These are phyloP conservation scores for Archocentrus centrarchus DNA, from an alignment of 2,113 vertebrate species.

Conservation along the genomic window DNA sequence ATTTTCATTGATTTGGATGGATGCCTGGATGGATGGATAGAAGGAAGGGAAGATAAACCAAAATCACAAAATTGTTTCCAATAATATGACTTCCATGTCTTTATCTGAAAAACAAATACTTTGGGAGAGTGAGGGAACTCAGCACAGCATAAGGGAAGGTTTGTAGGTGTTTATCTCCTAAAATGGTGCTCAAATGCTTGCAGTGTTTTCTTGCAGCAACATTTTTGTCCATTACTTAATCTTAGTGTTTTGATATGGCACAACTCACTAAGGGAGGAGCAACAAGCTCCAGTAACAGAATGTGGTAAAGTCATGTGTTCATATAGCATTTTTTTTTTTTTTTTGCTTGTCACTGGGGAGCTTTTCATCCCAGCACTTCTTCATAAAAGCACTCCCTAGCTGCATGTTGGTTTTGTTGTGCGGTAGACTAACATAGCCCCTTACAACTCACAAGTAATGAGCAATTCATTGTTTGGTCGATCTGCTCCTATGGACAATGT, in stretches of 20 bases:
- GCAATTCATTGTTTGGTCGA: neutral
- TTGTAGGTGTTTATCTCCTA: neutral
- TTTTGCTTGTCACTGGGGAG: too few species aligned
- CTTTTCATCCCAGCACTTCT: too few species aligned
- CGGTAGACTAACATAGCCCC: neutral
- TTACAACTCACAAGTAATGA: neutral
- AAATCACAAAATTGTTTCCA: neutral
- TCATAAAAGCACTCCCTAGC: neutral
- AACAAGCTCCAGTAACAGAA: constrained; percentile 8
- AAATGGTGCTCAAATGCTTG: neutral
- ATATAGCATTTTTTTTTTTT: too few species aligned
- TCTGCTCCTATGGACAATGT: neutral
- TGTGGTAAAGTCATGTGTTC: neutral
- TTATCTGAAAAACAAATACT: constrained; percentile 7
- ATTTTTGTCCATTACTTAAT: neutral
- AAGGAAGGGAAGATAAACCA: constrained; percentile 15
- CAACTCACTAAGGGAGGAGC: neutral
- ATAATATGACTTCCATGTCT: neutral
- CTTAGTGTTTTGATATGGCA: constrained; percentile 5
- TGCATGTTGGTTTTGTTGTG: neutral
- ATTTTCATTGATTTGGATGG: constrained; percentile 26
- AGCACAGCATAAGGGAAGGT: neutral
- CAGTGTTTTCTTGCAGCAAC: neutral
- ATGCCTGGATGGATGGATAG: neutral
- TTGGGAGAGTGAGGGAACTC: neutral